phyloP scores from a whole-genome alignment of 2,888 invertebrate species.

The Lamellibrachia columna region DNA sequence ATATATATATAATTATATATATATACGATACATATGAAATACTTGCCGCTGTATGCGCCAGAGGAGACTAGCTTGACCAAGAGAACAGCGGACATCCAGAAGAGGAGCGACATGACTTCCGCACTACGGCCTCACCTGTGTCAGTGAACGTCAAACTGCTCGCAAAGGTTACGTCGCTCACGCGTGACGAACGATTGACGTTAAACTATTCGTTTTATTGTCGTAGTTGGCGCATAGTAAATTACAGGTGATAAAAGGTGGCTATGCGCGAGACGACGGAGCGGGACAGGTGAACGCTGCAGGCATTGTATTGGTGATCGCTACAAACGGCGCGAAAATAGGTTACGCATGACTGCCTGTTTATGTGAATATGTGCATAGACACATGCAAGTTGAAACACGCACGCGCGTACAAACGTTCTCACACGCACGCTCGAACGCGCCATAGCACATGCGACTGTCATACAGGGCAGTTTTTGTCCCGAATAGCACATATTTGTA shows the following conservation, averaged over 20 bases:
- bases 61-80: neutral
- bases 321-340: neutral
- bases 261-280: neutral
- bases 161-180: neutral
- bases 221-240: neutral
- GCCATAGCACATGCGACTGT: too few relatives aligned
- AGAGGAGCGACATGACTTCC: neutral
- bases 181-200: neutral
- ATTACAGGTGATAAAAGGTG: neutral
- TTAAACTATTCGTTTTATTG: neutral
- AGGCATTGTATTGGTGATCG: neutral
- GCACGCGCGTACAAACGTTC: neutral
- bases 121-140: neutral
- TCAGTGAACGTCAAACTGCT: neutral
- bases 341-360: neutral
- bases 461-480: too few relatives aligned
- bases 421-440: neutral
- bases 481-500: too few relatives aligned
- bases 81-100: neutral
- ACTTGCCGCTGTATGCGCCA: neutral
- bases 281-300: neutral
- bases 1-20: neutral
- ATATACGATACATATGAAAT: neutral
- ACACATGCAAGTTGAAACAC: neutral
- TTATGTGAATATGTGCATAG: neutral